Base-by-base conservation (phyloP, 1,140 invertebrate genomes). In the Macrotrachela quadricornifera region DNA sequence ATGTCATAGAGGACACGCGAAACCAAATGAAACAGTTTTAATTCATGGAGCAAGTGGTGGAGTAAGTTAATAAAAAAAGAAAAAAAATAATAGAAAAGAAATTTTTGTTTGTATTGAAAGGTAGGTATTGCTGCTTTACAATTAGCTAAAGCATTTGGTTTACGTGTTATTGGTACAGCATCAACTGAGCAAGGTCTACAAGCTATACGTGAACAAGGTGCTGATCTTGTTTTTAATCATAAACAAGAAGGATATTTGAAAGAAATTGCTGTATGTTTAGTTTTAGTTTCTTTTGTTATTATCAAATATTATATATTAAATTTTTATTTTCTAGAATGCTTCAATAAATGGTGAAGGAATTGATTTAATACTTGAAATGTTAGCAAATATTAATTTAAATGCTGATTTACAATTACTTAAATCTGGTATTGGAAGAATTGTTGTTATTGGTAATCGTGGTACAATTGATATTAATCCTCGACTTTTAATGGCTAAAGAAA, bases 31-130 rank as follows among this genome's bases (percentile, higher is more conserved):
- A 52, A 69, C 61, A 30, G 63, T 78, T 14, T 61, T 79, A 2
- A 63, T 79, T 44, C 77, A 79, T 63, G 78, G 78, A 48, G 77
- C 75, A 12, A 76, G 74, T 64, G 77, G 77, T 37, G 73, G 69
- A 13, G 77, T 79, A 56, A 59, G 62, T 62, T 2, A 30, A 8
- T 61, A 61, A 15, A 4, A 8, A 30, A 30, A 9, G 9, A 4
- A 15, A 3, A 44, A 3, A 44, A 2, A 44, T 18, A 44, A 3
- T 4, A 44, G n/a, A 44, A 44, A 44, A 44, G 2, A 9, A 4
- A 4, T 18, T 44, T 15, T 18, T 18, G 2, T 15, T 6, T 44
- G 42, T 44, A 2, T 42, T 12, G 12, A 12, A 44, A 65, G 60
- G 63, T 65, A 21, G 77, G 77, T 1, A 56, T 75, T 30, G 76